Base-by-base conservation (phyloP, 2,113 vertebrate genomes). In the Chaenocephalus aceratus region DNA sequence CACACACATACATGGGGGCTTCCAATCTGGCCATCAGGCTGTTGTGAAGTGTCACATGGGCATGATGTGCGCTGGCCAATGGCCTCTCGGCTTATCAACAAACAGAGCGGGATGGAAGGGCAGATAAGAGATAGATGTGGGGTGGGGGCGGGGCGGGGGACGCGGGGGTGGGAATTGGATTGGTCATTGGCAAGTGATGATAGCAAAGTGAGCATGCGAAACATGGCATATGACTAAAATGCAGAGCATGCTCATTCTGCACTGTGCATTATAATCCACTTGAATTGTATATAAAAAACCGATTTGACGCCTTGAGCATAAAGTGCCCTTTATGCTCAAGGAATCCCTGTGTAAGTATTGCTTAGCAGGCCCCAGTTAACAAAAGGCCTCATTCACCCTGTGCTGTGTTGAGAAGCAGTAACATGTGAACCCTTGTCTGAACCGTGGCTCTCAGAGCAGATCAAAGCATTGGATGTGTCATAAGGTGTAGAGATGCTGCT, bases 11-110 rank as follows among this genome's bases (percentile, higher is more conserved):
- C 46, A 59, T 11, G 51, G 66, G 84, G 77, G 87, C 81, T 88
- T 88, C 84, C 92, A 94, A 90, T 91, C 84, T 93, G 91, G 87
- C 86, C 88, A 86, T 93, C 90, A 88, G 91, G 92, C 92, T 93
- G 89, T 84, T 80, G 85, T 91, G 78, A 85, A 84, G 87, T 89
- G 90, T 93, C 92, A 94, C 92, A 94, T 92, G 89, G 92, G 79
- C 86, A 79, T 82, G 87, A 82, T 91, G 91, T 85, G 88, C 71
- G 88, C 91, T 81, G 89, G 91, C 89, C 89, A 91, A 80, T 91
- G 88, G 88, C 90, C 85, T 90, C 86, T 86, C 85, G 56, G 87
- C 89, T 93, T 88, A 93, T 92, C 93, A 91, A 92, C 90, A 89
- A 89, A 92, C 91, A 90, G 90, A 88, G 81, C 45, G 18, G 91